Evolutionary conservation across 1,140 invertebrate genomes (phyloP).

Genomic region (Thaumatotibia leucotreta): DNA sequence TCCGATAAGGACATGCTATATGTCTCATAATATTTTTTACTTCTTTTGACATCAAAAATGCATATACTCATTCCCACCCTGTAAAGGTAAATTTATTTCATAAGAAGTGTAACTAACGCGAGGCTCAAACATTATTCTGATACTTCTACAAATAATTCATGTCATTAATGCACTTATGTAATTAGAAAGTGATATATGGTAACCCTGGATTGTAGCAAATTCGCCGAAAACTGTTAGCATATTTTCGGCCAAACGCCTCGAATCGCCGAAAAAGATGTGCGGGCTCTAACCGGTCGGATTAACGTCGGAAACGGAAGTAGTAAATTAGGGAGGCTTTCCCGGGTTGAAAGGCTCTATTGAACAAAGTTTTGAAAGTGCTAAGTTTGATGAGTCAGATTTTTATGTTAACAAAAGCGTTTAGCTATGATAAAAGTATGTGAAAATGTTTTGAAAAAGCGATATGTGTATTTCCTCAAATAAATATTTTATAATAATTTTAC

Average conservation of each 20-base stretch:
- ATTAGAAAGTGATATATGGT: too few species aligned
- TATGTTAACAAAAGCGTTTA: background rate
- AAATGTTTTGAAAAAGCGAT: background rate
- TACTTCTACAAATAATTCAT: too few species aligned
- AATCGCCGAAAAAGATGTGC: constrained; percentile 1
- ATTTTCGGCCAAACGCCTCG: background rate
- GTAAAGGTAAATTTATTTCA: too few species aligned
- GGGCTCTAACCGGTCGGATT: constrained; percentile 2
- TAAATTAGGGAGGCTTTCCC: constrained; percentile 4
- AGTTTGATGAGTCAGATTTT: background rate
- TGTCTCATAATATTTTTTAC: too few species aligned
- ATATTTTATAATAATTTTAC: too few species aligned
- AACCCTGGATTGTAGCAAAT: background rate
- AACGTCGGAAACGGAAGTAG: background rate
- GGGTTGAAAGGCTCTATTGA: background rate
- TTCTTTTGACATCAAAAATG: too few species aligned
- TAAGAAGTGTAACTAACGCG: too few species aligned
- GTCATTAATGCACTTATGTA: too few species aligned
- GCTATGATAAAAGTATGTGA: background rate
- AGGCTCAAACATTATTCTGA: too few species aligned
- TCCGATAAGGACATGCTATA: too few species aligned
- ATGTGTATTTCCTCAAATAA: too few species aligned
- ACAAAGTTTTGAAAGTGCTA: background rate
- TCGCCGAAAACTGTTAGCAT: background rate
- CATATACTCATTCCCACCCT: too few species aligned